These are phyloP conservation scores for Barnardius zonarius DNA, from an alignment of 2,113 vertebrate genomes.

Conservation along the genomic window DNA sequence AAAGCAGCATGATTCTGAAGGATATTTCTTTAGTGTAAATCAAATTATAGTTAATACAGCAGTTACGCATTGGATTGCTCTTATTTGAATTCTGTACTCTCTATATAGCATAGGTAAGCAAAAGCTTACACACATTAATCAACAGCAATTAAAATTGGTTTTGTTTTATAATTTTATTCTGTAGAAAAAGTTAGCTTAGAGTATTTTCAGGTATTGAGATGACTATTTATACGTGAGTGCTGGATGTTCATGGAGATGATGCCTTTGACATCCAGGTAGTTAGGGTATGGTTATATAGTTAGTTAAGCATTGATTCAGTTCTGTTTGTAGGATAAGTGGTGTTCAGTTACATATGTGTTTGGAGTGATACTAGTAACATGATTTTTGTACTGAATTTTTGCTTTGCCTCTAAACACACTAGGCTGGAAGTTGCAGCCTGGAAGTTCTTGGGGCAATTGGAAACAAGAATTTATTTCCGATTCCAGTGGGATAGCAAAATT, in stretches of 20 bases:
- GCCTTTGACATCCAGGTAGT: not conserved
- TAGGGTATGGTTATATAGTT: not conserved
- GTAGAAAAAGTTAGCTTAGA: not conserved
- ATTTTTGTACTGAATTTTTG: not conserved
- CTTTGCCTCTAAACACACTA: not conserved
- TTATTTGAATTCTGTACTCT: not conserved
- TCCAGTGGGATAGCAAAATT: not conserved
- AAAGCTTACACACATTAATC: not conserved
- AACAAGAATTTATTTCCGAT: not conserved
- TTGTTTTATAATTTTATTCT: not conserved
- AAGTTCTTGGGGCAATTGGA: not conserved
- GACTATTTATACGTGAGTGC: fast-evolving
- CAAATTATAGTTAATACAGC: not conserved
- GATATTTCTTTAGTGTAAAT: not conserved
- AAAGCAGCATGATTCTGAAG: not conserved
- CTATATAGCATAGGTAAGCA: not conserved
- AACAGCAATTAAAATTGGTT: not conserved
- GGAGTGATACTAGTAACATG: not conserved
- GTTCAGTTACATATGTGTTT: not conserved
- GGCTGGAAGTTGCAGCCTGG: not conserved
- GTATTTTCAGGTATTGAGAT: not conserved
- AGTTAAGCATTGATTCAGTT: not conserved
- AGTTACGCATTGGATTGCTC: not conserved
- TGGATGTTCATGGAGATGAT: not conserved
- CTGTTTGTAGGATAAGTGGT: not conserved